Conservation (phyloP, 1,140 invertebrate species). For the Andricus grossulariae region DNA sequence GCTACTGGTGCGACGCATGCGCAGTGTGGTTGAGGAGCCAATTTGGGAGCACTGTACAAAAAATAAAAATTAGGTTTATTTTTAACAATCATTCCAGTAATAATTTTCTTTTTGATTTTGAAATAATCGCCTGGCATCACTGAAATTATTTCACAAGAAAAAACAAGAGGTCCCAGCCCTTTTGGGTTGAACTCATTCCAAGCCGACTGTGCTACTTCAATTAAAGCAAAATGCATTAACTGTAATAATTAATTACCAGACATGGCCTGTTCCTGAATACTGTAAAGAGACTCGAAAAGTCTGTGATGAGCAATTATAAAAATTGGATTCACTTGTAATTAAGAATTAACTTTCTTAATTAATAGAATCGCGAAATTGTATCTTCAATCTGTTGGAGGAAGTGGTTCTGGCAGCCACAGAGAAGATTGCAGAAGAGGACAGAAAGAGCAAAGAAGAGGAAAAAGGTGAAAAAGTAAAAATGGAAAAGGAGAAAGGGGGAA, state of each 20-base stretch:
- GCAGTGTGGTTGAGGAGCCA: no score
- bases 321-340: constrained; percentile 63
- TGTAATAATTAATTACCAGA: neutral
- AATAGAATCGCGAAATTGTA: constrained; percentile 65
- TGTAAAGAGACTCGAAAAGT: constrained; percentile 47
- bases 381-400: constrained; percentile 61
- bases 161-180: no score
- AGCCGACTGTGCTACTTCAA: no score
- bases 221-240: neutral
- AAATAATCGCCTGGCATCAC: no score
- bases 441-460: constrained; percentile 38
- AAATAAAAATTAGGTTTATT: no score
- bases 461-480: constrained; percentile 28
- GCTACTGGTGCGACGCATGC: no score
- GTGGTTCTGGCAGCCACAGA: constrained; percentile 46
- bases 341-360: constrained; percentile 65
- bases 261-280: neutral
- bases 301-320: constrained; percentile 64
- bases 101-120: no score
- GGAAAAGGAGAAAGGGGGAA: constrained; percentile 33
- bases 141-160: no score
- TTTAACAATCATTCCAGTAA: no score
- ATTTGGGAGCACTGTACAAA: no score
- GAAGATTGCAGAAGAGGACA: constrained; percentile 39
- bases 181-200: no score